Evolutionary conservation across 2,888 invertebrate species (phyloP).

Genomic region (Drosophila colorata): DNA sequence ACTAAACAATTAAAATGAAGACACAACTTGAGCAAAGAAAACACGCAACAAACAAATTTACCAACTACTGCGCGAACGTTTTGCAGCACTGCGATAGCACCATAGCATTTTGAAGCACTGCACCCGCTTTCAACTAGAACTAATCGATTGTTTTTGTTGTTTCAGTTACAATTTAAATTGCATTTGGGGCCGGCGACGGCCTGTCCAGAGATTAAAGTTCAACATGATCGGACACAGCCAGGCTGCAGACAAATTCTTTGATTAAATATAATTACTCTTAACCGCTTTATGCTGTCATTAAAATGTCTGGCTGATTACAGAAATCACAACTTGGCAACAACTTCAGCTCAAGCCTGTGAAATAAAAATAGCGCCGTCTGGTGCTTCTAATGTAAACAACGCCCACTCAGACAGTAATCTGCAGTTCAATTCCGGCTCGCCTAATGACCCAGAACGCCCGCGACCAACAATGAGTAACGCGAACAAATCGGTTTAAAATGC

Average conservation of each 20-base stretch:
- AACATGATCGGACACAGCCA: slow-evolving; percentile 37
- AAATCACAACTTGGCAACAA: slow-evolving; percentile 45
- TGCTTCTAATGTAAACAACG: slow-evolving; percentile 23
- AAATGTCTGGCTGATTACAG: slow-evolving; percentile 66
- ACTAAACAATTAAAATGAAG: slow-evolving; percentile 26
- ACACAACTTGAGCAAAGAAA: slow-evolving; percentile 25
- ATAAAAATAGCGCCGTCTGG: slow-evolving; percentile 26
- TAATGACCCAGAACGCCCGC: slow-evolving; percentile 30
- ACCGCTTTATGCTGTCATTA: slow-evolving; percentile 46
- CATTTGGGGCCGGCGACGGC: not conserved
- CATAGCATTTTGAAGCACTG: slow-evolving; percentile 33
- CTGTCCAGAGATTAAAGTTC: slow-evolving; percentile 2
- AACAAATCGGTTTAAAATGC: slow-evolving; percentile 9
- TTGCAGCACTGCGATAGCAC: slow-evolving; percentile 30
- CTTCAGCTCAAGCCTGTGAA: slow-evolving; percentile 7
- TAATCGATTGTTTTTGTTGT: slow-evolving; percentile 31
- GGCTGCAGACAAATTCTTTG: slow-evolving; percentile 44
- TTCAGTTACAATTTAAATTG: slow-evolving; percentile 36
- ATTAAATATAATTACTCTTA: slow-evolving; percentile 43
- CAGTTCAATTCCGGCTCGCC: slow-evolving; percentile 17
- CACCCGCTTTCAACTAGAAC: not conserved
- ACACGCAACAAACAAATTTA: slow-evolving; percentile 62
- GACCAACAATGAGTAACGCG: slow-evolving; percentile 14
- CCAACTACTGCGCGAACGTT: slow-evolving; percentile 21
- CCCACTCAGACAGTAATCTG: slow-evolving; percentile 27